Conservation (phyloP, 1,140 invertebrate species). For the Panagrolaimus sp. region DNA sequence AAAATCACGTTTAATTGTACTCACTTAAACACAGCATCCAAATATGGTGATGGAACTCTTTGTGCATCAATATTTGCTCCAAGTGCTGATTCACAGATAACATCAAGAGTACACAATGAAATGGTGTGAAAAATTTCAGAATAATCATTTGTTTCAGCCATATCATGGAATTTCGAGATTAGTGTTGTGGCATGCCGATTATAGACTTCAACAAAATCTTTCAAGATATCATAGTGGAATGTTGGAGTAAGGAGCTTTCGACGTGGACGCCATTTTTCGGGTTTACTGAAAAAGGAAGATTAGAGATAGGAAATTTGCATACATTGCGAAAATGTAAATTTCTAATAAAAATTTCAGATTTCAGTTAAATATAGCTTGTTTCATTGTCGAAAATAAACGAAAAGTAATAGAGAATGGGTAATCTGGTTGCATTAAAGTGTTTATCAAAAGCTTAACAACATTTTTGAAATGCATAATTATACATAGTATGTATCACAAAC, state of each 20-base stretch:
- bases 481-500: too few species aligned
- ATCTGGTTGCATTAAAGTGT: too few species aligned
- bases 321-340: too few species aligned
- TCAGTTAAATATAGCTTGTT: too few species aligned
- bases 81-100: constrained; percentile 67
- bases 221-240: constrained; percentile 81
- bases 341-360: not conserved
- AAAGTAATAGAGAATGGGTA: too few species aligned
- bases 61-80: constrained; percentile 51
- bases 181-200: constrained; percentile 70
- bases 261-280: constrained; percentile 72
- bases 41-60: constrained; percentile 43
- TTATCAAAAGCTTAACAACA: too few species aligned
- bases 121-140: constrained; percentile 73
- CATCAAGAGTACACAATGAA: constrained; percentile 77
- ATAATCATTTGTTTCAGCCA: constrained; percentile 63
- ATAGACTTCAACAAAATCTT: constrained; percentile 75
- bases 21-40: constrained; percentile 54
- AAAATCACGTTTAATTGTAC: too few species aligned
- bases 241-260: constrained; percentile 82
- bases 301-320: not conserved
- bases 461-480: too few species aligned
- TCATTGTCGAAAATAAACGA: too few species aligned
- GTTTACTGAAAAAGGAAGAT: constrained; percentile 64
- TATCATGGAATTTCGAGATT: constrained; percentile 65